Conservation (phyloP, 35 echinoderm and acorn worm genomes). For the Apostichopus californicus region DNA sequence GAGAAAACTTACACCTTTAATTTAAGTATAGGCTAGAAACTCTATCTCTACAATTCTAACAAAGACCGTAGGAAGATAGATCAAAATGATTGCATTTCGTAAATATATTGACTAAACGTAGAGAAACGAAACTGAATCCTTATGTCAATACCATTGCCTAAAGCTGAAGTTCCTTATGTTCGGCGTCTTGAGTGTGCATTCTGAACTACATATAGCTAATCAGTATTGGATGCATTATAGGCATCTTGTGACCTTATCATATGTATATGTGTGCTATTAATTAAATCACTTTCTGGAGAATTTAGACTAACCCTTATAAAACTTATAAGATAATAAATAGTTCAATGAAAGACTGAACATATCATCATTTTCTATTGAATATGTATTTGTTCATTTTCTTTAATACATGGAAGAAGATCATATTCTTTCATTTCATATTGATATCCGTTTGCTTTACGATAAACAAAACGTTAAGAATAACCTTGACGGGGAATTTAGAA, state of each 20-base stretch:
- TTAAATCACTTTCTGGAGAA: background rate
- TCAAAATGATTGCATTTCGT: slow-evolving; percentile 54
- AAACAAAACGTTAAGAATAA: too few species aligned
- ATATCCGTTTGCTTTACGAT: too few species aligned
- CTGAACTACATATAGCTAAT: background rate
- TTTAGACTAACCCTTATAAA: background rate
- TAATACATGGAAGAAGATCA: too few species aligned
- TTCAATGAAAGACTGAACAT: too few species aligned
- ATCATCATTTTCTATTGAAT: too few species aligned
- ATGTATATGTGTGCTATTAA: background rate
- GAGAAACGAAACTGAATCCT: slow-evolving; percentile 28
- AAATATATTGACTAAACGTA: slow-evolving; percentile 52
- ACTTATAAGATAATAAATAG: too few species aligned
- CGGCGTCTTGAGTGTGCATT: background rate
- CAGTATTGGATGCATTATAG: background rate
- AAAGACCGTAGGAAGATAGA: slow-evolving; percentile 38
- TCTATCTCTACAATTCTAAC: slow-evolving; percentile 29
- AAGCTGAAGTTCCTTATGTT: background rate
- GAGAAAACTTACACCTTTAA: slow-evolving; percentile 49
- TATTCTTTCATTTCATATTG: too few species aligned
- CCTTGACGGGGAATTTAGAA: too few species aligned
- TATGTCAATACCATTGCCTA: slow-evolving; percentile 38
- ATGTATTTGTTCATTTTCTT: too few species aligned
- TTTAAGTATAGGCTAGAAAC: slow-evolving; percentile 47
- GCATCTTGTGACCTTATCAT: background rate